These are phyloP conservation scores for Eutrigla gurnardus DNA, from an alignment of 2,797 vertebrate species.

Conservation along the genomic window DNA sequence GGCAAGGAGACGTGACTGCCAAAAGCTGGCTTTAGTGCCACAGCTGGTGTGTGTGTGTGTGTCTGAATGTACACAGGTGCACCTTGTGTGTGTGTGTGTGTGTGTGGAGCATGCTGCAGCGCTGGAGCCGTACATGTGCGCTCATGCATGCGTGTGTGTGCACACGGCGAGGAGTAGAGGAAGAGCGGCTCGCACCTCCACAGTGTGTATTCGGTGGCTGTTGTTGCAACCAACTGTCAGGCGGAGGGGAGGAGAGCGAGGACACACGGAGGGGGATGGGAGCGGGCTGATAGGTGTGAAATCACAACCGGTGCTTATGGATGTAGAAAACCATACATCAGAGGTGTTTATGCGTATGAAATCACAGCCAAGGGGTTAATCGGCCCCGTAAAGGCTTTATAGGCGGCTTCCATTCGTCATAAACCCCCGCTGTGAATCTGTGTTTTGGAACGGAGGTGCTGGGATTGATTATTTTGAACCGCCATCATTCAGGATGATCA, in stretches of 20 bases:
- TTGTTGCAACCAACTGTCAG: constrained; percentile 67
- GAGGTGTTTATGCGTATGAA: constrained; percentile 53
- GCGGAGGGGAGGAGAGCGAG: constrained; percentile 14
- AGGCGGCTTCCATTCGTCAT: constrained; percentile 24
- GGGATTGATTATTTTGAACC: constrained; percentile 36
- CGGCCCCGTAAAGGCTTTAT: constrained; percentile 37
- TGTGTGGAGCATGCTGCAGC: constrained; percentile 16
- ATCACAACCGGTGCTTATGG: constrained; percentile 52
- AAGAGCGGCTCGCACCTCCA: constrained; percentile 56
- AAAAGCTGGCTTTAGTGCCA: constrained; percentile 56
- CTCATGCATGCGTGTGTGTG: constrained; percentile 41
- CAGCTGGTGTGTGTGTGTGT: constrained; percentile 47
- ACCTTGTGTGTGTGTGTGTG: constrained; percentile 3
- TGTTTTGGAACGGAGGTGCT: constrained; percentile 15
- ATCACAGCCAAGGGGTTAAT: constrained; percentile 61
- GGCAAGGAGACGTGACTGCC: constrained; percentile 54
- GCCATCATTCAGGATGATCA: constrained; percentile 42
- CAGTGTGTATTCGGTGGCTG: constrained; percentile 58
- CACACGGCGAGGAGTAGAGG: constrained; percentile 58
- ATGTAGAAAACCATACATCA: constrained; percentile 63
- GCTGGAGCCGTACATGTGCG: constrained; percentile 6
- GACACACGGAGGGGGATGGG: constrained; percentile 27
- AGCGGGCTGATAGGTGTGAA: constrained; percentile 54
- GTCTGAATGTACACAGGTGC: constrained; percentile 42
- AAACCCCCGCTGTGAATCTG: constrained; percentile 44